Evolutionary conservation across 2,113 vertebrate species (phyloP).

Genomic region (Galemys pyrenaicus): DNA sequence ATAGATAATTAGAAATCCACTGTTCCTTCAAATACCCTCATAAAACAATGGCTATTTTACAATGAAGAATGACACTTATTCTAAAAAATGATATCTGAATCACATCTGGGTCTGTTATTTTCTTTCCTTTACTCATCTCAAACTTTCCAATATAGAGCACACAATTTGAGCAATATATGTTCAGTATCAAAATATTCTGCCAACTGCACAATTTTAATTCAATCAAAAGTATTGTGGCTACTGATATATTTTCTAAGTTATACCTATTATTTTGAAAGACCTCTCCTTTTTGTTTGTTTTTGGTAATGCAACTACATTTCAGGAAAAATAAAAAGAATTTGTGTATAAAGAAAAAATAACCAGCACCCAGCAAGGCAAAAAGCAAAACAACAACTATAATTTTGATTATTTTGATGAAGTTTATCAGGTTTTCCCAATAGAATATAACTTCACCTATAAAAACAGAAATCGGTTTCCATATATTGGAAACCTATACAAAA

Average conservation of each 20-base stretch:
- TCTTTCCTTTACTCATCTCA: neutral
- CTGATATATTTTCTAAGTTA: neutral
- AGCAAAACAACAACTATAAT: neutral
- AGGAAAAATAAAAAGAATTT: neutral
- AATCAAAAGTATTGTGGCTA: neutral
- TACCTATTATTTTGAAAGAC: neutral
- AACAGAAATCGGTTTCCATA: no score
- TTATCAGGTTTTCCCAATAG: neutral
- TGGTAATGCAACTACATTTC: neutral
- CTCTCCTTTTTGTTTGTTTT: neutral
- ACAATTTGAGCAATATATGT: neutral
- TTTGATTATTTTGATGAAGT: neutral
- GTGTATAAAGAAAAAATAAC: neutral
- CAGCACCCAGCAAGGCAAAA: neutral
- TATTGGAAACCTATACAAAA: neutral
- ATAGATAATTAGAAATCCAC: neutral
- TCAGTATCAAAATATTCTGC: neutral
- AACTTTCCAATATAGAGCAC: neutral
- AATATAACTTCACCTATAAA: no score
- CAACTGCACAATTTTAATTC: neutral
- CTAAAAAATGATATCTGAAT: neutral
- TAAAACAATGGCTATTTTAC: neutral
- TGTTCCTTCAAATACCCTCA: neutral
- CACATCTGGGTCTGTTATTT: fast-evolving
- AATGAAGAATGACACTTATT: neutral